A percentile compares a stretch with the other conserved stretches of the same genome.
Evolutionary conservation across 2,797 vertebrate species (phyloP).

Genomic region (Psittacula derbiana): DNA sequence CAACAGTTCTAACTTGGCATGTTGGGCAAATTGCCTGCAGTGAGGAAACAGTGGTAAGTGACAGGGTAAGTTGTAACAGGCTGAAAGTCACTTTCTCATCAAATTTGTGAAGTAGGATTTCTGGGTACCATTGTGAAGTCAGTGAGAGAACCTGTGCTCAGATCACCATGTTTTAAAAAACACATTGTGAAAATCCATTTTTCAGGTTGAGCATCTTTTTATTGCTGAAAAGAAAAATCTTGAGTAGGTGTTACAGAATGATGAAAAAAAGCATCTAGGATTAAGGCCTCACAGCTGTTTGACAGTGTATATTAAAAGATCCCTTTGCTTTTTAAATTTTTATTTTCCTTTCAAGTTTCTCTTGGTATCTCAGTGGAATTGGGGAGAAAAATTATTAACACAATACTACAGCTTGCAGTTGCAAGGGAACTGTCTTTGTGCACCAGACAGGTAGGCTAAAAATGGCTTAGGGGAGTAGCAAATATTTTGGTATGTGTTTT

Average conservation of each 20-base stretch:
- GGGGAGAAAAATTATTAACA: conserved; percentile 39
- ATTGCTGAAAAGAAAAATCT: not conserved
- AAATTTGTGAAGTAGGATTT: not conserved
- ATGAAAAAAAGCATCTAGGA: conserved; percentile 10
- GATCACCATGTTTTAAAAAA: not conserved
- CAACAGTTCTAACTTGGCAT: not conserved
- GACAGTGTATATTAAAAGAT: conserved; percentile 37
- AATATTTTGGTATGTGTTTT: conserved; percentile 61
- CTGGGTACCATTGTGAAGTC: not conserved
- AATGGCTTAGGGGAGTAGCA: conserved; percentile 55
- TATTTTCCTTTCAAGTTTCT: conserved; percentile 58
- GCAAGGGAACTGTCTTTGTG: conserved; percentile 3
- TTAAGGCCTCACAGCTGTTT: conserved; percentile 10
- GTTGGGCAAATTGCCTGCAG: not conserved
- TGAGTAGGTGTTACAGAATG: conserved; percentile 6
- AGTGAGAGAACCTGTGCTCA: not conserved
- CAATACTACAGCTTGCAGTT: conserved; percentile 23
- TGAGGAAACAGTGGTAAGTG: not conserved
- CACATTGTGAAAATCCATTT: not conserved
- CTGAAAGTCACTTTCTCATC: not conserved
- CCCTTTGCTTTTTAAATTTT: conserved; percentile 58
- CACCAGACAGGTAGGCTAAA: conserved; percentile 56
- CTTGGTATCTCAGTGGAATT: conserved; percentile 8
- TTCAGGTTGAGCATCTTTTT: conserved; percentile 3
- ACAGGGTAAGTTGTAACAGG: not conserved